A percentile compares a stretch with the other conserved stretches of the same genome.
Evolutionary conservation across 2,797 vertebrate species (phyloP).

Genomic region (Enteromius argenteus): DNA sequence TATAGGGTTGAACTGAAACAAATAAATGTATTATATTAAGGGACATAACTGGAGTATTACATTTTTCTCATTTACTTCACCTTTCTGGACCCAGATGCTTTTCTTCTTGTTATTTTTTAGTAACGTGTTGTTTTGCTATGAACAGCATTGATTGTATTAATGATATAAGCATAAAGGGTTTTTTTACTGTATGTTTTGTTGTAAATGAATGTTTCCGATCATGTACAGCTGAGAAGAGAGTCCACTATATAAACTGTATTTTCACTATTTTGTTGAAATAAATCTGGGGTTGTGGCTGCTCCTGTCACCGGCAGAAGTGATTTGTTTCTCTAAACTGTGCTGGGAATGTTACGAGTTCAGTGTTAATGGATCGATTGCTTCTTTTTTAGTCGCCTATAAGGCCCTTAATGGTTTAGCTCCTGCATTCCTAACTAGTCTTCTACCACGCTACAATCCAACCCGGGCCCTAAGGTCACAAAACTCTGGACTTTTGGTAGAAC

Average conservation of each 20-base stretch:
- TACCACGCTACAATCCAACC: no score
- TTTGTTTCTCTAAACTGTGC: not conserved
- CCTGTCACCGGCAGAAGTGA: slow-evolving; percentile 60
- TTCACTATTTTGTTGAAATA: slow-evolving; percentile 79
- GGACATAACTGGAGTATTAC: slow-evolving; percentile 74
- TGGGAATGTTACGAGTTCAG: not conserved
- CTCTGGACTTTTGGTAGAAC: no score
- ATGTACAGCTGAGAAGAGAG: slow-evolving; percentile 76
- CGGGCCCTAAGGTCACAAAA: no score
- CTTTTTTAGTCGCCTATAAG: no score
- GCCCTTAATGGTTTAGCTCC: no score
- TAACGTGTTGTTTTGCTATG: slow-evolving; percentile 68
- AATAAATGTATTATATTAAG: slow-evolving; percentile 60
- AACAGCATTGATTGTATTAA: slow-evolving; percentile 76
- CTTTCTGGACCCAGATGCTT: slow-evolving; percentile 45
- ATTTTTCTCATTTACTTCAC: slow-evolving; percentile 56
- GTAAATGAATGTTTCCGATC: slow-evolving; percentile 75
- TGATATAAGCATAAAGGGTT: slow-evolving; percentile 70
- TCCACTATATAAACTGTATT: slow-evolving; percentile 78
- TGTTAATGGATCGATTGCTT: not conserved
- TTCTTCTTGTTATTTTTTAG: slow-evolving; percentile 60
- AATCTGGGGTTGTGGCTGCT: slow-evolving; percentile 71
- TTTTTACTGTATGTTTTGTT: slow-evolving; percentile 72
- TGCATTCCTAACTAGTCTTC: no score
- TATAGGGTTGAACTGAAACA: slow-evolving; percentile 39